A percentile compares a stretch with the other conserved stretches of the same genome.
Conservation (phyloP, 30 jellyfish, hydroid and myxozoan species). For the Mastigias papua region DNA sequence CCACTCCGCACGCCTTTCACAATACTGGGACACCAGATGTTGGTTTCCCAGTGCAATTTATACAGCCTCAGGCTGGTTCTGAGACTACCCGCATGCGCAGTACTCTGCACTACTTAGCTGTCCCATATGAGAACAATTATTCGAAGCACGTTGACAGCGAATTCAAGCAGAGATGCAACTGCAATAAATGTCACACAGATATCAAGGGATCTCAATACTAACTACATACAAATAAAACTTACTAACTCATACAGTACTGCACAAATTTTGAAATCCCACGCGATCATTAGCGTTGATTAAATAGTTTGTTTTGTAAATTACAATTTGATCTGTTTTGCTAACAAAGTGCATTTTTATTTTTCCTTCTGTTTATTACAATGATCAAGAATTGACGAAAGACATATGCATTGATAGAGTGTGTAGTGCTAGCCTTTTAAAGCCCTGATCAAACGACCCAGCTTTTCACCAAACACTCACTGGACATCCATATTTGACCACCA, state of each 20-base stretch:
- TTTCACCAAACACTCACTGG: no score
- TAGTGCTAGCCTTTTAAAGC: no score
- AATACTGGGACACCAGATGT: neutral
- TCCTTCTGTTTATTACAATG: no score
- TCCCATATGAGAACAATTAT: neutral
- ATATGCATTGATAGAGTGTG: no score
- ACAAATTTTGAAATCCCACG: neutral
- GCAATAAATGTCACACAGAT: neutral
- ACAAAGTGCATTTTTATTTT: no score
- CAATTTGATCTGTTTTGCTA: no score
- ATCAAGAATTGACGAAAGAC: no score
- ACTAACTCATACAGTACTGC: neutral
- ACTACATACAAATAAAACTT: neutral
- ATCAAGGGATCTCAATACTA: neutral
- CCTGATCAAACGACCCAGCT: no score
- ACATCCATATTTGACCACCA: no score
- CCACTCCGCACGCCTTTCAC: neutral
- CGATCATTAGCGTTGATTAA: no score
- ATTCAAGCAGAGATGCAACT: neutral
- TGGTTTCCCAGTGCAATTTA: neutral
- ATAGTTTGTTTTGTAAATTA: no score
- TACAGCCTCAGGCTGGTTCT: neutral
- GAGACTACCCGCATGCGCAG: neutral
- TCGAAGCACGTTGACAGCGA: neutral
- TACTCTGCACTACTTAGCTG: slow-evolving; percentile 3